These are phyloP conservation scores for Paradisaea rubra DNA, from an alignment of 2,113 vertebrate genomes.

Conservation along the genomic window DNA sequence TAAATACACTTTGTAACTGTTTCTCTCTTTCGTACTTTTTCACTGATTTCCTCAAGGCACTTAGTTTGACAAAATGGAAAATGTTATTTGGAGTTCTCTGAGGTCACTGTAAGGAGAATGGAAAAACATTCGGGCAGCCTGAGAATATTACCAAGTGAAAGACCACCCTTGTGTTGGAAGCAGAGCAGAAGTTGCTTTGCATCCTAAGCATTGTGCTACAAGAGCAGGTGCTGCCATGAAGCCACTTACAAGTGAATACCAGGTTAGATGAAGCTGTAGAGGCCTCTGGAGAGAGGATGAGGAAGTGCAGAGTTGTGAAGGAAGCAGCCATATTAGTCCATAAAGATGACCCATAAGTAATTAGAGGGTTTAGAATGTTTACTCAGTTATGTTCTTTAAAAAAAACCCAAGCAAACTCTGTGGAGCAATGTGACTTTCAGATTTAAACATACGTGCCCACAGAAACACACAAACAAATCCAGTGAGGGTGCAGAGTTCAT, in stretches of 20 bases:
- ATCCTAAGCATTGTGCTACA: background rate
- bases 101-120: background rate
- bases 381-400: background rate
- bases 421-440: background rate
- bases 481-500: background rate
- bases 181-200: background rate
- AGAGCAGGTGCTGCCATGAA: background rate
- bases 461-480: background rate
- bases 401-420: background rate
- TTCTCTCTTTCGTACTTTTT: background rate
- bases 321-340: background rate
- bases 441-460: background rate
- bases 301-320: background rate
- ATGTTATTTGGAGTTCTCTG: background rate
- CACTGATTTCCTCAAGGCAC: background rate
- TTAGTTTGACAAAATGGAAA: background rate
- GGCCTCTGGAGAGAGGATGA: background rate
- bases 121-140: background rate
- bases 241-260: background rate
- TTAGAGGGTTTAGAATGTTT: background rate
- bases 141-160: background rate
- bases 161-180: background rate
- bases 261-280: background rate
- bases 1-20: background rate
- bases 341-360: background rate